Evolutionary conservation across 2,113 vertebrate species (phyloP), one percentile per base, ranked within the genome.

Genomic region (Grantiella picta): DNA sequence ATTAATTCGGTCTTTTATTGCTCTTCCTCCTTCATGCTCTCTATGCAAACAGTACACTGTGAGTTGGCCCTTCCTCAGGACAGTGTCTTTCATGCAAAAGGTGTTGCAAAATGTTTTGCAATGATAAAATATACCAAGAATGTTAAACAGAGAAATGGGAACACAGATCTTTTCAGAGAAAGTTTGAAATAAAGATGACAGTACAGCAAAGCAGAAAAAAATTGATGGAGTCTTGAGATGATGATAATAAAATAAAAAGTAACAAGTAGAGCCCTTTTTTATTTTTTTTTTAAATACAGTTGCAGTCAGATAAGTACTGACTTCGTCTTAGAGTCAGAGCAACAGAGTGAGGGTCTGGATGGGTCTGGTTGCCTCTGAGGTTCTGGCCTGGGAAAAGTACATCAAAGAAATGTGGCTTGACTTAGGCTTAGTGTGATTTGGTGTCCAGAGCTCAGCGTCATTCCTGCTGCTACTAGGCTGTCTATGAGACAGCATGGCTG

Each of bases 1-100:
- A 95, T 96, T 93, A 94, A 79, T 36, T 73, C 5, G 16, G 22
- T 89, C 59, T 83, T 95, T 84, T 90, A 53, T 83, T 75, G 68
- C 76, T 80, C 76, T 86, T 80, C 69, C 52, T 92, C 21, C 40
- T 90, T 73, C 49, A 82, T 4, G 2, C 66, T 50, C 80, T 64
- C 56, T 86, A 36, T 61, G 85, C 69, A 94, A 90, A 57, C 69
- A 88, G 21, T 87, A 65, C 90, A 92, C 57, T 76, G 35, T 86
- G 89, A 93, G 59, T n/a, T 83, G 77, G 65, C 47, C 65, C 49
- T 92, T 90, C 53, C 83, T 83, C 50, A 68, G 82, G 90, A 92
- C 79, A 79, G 44, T 22, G n/a, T 61, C 64, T 82, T 95, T 84
- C 65, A 76, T 72, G 45, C 36, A 95, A 66, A 95, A 66, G n/a